Evolutionary conservation across 2,797 vertebrate genomes (phyloP).

Genomic region (Clarias platycephalus): DNA sequence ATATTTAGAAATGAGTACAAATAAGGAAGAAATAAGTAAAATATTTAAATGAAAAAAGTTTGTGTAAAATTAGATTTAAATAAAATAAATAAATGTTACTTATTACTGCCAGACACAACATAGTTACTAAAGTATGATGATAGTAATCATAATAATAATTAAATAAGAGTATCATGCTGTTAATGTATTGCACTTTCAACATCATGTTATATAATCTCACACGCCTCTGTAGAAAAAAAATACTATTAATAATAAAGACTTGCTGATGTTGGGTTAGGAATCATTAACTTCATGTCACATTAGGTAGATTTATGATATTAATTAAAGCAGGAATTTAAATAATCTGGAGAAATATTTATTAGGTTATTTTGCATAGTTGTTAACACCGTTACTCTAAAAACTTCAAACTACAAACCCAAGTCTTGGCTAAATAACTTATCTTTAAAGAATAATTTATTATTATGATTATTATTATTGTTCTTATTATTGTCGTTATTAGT

Average conservation of each 20-base stretch:
- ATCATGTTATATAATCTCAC: neutral
- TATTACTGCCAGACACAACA: neutral
- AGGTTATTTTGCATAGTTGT: neutral
- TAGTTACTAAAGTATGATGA: neutral
- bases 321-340: neutral
- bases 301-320: constrained; percentile 1
- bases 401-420: neutral
- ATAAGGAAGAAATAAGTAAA: neutral
- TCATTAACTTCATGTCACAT: neutral
- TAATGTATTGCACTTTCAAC: neutral
- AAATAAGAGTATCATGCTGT: neutral
- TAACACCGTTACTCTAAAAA: neutral
- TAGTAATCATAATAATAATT: too few species aligned
- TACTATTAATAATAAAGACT: neutral
- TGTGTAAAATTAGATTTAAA: neutral
- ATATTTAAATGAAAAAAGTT: neutral
- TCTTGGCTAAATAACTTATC: neutral
- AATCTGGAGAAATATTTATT: neutral
- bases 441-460: neutral
- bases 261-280: neutral
- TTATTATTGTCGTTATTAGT: neutral
- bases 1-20: too few species aligned
- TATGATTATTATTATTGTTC: neutral
- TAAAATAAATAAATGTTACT: neutral
- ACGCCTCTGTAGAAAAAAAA: neutral